Evolutionary conservation across 2,113 vertebrate species (phyloP), one percentile per base, ranked within the genome.

Genomic region (Hemichromis elongatus): DNA sequence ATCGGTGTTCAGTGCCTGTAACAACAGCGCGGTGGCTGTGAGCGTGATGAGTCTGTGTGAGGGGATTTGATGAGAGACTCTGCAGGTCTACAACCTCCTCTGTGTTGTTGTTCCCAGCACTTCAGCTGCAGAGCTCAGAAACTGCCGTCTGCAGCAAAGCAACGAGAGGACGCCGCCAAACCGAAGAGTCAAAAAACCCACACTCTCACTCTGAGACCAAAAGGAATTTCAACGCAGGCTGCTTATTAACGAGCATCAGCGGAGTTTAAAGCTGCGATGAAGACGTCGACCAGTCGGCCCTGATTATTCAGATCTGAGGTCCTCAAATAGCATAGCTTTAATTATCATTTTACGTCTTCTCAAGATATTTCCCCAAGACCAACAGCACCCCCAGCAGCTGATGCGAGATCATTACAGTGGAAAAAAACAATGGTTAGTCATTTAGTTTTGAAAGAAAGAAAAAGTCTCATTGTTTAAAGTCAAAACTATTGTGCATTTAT

Each of bases 321-420:
- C 63, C n/a, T 68, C 1, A 42, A 68, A 68, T 42, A 42, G 42
- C 3, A 68, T 7, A 68, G n/a, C 13, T 26, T 10, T 13, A 30
- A 19, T 0, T 19, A 68, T 0, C 13, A 28, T 73, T 73, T 73
- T 6, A 73, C 66, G 28, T 7, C 21, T 28, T 19, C 13, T 11
- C 47, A 42, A 66, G 77, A 11, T 2, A 19, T 19, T 53, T 40
- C 2, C 2, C 9, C 18, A 3, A 52, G 61, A 47, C 1, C 90
- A 68, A 80, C 87, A 68, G 86, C 1, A 24, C 84, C 84, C 75
- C 87, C 87, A 57, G 30, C 37, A 77, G 75, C 24, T 6, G 24
- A 18, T 13, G 5, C 4, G 1, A 2, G 2, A 0, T 21, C 53
- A 53, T 10, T 66, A 61, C 47, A 53, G 28, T 33, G 0, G 4